Conservation (phyloP, 2,113 vertebrate species). For the Acrocephalus arundinaceus region DNA sequence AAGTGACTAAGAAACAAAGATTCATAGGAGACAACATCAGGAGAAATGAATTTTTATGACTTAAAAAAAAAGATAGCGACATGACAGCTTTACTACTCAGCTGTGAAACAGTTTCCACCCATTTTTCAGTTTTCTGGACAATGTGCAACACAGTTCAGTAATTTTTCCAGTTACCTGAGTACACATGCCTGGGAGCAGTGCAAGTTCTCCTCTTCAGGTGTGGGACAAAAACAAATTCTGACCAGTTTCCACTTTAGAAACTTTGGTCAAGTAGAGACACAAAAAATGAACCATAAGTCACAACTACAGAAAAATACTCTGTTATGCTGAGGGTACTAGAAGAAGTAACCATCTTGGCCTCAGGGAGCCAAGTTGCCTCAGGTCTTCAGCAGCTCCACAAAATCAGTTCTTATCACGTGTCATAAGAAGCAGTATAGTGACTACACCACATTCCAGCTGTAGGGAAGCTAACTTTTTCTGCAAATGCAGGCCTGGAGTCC, state of each 20-base stretch:
- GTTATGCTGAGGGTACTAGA: neutral
- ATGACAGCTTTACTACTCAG: neutral
- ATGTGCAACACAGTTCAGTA: neutral
- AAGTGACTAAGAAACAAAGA: neutral
- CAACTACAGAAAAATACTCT: neutral
- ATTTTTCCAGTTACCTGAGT: neutral
- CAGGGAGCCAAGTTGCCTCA: neutral
- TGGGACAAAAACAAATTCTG: neutral
- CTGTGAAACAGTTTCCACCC: neutral
- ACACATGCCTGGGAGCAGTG: neutral
- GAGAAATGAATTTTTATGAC: neutral
- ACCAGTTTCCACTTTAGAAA: neutral
- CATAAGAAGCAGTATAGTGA: neutral
- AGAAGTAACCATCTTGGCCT: neutral
- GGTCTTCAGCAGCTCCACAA: neutral
- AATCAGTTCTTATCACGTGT: neutral
- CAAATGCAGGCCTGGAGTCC: neutral
- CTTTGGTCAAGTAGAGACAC: neutral
- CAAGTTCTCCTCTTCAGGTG: neutral
- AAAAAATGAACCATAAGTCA: neutral
- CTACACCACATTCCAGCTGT: neutral
- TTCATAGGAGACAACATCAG: neutral
- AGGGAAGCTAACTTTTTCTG: neutral
- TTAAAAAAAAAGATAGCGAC: neutral
- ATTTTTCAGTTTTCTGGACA: slow-evolving; percentile 28